Percentiles rank a stretch among this genome's conserved stretches.
phyloP scores from a whole-genome alignment of 2,113 vertebrate genomes.

The Sorex fumeus region DNA sequence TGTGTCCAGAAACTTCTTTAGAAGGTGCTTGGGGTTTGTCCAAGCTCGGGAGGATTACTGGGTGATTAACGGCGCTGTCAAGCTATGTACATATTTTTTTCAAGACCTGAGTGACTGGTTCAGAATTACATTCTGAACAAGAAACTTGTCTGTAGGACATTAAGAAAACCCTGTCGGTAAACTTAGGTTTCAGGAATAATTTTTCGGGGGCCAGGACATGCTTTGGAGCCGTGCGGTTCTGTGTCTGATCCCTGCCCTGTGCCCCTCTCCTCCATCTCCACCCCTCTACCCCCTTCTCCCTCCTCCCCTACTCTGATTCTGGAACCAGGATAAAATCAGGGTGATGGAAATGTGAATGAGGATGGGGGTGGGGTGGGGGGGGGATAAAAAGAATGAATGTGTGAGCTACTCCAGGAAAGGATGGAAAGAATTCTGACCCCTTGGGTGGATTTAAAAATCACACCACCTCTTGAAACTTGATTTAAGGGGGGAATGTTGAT shows the following conservation, averaged over 20 bases:
- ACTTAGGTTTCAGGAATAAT: not conserved
- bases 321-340: not conserved
- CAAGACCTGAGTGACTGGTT: not conserved
- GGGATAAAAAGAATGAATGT: not conserved
- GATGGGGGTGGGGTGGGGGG: not conserved
- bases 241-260: too few species aligned
- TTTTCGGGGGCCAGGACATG: too few species aligned
- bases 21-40: not conserved
- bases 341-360: not conserved
- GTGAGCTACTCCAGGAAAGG: not conserved
- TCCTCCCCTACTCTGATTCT: too few species aligned
- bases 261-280: too few species aligned
- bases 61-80: not conserved
- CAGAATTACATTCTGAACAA: not conserved
- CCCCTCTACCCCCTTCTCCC: too few species aligned
- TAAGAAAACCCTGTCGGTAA: not conserved
- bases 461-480: not conserved
- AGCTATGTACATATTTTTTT: slow-evolving; percentile 33
- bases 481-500: not conserved
- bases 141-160: not conserved
- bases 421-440: not conserved
- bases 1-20: slow-evolving; percentile 39
- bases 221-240: too few species aligned
- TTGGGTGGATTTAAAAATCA: not conserved
- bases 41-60: not conserved